Conservation (phyloP, 2,888 invertebrate genomes). For the Eugnorisma glareosa region DNA sequence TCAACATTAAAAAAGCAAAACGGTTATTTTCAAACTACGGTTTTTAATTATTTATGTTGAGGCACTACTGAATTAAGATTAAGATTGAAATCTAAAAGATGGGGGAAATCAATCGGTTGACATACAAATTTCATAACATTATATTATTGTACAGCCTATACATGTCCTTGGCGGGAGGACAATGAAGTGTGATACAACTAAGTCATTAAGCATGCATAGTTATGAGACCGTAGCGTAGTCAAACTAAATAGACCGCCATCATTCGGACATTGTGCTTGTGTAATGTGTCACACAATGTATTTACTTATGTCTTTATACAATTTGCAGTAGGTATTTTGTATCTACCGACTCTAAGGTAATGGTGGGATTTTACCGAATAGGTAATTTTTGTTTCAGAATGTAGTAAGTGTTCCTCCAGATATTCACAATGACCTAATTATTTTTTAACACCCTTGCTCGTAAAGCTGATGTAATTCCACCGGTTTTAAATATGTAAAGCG, state of each 20-base stretch:
- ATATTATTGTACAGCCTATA: conserved; percentile 1
- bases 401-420: not conserved
- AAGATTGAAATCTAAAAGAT: not conserved
- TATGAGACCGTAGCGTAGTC: conserved; percentile 69
- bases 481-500: too few species aligned
- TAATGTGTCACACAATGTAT: conserved; percentile 14
- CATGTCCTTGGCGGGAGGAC: conserved; percentile 49
- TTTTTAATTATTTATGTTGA: not conserved
- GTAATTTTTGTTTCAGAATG: not conserved
- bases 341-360: not conserved
- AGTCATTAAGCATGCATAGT: conserved; percentile 43
- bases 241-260: conserved; percentile 37
- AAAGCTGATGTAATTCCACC: too few species aligned
- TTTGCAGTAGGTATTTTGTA: conserved; percentile 7
- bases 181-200: conserved; percentile 41
- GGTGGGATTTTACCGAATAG: conserved; percentile 8
- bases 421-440: too few species aligned
- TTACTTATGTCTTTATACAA: conserved; percentile 20
- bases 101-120: not conserved
- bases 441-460: too few species aligned
- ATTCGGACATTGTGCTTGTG: conserved; percentile 33
- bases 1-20: not conserved
- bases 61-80: not conserved
- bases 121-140: not conserved
- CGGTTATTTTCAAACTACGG: not conserved